A percentile compares a stretch with the other conserved stretches of the same genome.
These are phyloP conservation scores for Nebria brevicollis DNA, from an alignment of 2,888 invertebrate species.

Conservation along the genomic window DNA sequence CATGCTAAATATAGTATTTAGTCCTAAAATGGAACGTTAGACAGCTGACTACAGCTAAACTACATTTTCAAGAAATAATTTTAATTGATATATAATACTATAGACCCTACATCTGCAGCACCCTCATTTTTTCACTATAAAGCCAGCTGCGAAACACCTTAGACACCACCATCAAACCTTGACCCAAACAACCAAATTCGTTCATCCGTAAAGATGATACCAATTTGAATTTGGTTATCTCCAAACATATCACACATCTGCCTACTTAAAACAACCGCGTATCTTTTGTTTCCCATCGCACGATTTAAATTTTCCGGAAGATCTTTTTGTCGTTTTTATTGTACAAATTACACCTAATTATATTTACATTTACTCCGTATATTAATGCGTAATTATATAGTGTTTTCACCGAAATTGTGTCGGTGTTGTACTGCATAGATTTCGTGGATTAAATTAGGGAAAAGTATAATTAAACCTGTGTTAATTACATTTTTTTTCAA, in stretches of 20 bases:
- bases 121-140: background rate
- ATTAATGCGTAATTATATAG: background rate
- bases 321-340: background rate
- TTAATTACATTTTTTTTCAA: background rate
- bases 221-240: background rate
- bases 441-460: background rate
- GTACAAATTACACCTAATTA: background rate
- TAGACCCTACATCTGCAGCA: background rate
- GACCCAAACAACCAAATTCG: background rate
- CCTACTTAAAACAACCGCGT: background rate
- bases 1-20: constrained; percentile 3
- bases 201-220: background rate
- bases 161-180: background rate
- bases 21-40: background rate
- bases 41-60: background rate
- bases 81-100: constrained; percentile 1
- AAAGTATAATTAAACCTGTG: background rate
- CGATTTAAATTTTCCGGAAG: background rate
- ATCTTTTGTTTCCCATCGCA: background rate
- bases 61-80: background rate
- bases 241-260: background rate
- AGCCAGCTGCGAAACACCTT: background rate
- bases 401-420: background rate
- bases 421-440: background rate
- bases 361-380: background rate